Percentiles rank a stretch among this genome's conserved stretches.
These are phyloP conservation scores for Pomatostomus ruficeps DNA, from an alignment of 2,113 vertebrate species.

Conservation along the genomic window DNA sequence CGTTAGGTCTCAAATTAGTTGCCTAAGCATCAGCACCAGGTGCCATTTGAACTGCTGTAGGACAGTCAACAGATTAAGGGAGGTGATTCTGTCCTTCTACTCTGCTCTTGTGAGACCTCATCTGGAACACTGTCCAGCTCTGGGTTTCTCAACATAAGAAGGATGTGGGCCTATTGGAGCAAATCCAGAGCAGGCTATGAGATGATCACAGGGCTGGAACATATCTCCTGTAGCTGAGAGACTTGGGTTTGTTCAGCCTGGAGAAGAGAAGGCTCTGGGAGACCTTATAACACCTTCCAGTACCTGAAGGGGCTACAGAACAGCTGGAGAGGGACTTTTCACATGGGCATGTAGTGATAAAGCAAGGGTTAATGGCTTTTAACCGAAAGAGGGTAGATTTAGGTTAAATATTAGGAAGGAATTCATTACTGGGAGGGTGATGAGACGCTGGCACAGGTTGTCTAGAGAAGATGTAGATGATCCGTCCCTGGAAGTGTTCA, in stretches of 20 bases:
- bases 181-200: neutral
- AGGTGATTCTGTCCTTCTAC: neutral
- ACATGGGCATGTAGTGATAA: neutral
- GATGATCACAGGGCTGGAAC: neutral
- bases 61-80: neutral
- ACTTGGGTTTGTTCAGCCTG: neutral
- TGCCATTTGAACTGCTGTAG: neutral
- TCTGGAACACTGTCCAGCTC: neutral
- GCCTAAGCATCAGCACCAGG: neutral
- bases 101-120: neutral
- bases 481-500: neutral
- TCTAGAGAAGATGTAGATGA: neutral
- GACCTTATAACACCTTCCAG: neutral
- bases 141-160: neutral
- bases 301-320: neutral
- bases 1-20: neutral
- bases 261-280: neutral
- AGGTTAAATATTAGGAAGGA: neutral
- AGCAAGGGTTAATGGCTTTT: neutral
- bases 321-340: neutral
- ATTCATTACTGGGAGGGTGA: neutral
- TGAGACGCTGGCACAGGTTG: neutral
- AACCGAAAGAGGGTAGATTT: neutral
- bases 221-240: neutral
- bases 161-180: neutral